Conservation (phyloP, 1,140 invertebrate species). For the Akabosia matsudoensis region DNA sequence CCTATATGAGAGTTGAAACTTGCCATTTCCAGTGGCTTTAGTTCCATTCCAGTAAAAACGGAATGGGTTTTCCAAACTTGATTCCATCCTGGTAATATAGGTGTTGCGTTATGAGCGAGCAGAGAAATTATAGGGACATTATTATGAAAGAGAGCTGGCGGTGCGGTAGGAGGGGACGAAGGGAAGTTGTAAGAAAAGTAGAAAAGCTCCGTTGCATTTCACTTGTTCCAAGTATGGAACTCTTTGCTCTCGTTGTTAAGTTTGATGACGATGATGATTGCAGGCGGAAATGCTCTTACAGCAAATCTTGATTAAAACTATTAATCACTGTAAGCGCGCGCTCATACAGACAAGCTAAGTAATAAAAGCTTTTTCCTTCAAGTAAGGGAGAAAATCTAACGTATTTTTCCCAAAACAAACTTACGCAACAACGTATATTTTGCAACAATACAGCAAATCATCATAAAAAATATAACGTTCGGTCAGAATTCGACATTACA, state of each 20-base stretch:
- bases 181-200: constrained; percentile 3
- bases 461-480: too few species aligned
- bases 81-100: too few species aligned
- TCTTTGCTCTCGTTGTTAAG: background rate
- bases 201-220: constrained; percentile 1
- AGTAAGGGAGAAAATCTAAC: background rate
- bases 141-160: constrained; percentile 39
- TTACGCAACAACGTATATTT: too few species aligned
- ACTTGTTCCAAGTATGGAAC: background rate
- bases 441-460: too few species aligned
- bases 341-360: constrained; percentile 44
- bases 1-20: background rate
- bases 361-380: constrained; percentile 47
- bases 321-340: constrained; percentile 46
- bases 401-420: too few species aligned
- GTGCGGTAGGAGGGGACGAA: constrained; percentile 10
- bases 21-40: background rate
- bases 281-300: constrained; percentile 41
- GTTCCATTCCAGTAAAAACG: background rate
- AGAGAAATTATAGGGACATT: constrained; percentile 11
- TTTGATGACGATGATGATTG: constrained; percentile 26
- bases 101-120: background rate
- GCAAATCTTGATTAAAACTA: constrained; percentile 47
- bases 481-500: too few species aligned
- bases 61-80: background rate